Evolutionary conservation across 2,797 vertebrate species (phyloP), one percentile per base, ranked within the genome.

Genomic region (Lutjanus argentimaculatus): DNA sequence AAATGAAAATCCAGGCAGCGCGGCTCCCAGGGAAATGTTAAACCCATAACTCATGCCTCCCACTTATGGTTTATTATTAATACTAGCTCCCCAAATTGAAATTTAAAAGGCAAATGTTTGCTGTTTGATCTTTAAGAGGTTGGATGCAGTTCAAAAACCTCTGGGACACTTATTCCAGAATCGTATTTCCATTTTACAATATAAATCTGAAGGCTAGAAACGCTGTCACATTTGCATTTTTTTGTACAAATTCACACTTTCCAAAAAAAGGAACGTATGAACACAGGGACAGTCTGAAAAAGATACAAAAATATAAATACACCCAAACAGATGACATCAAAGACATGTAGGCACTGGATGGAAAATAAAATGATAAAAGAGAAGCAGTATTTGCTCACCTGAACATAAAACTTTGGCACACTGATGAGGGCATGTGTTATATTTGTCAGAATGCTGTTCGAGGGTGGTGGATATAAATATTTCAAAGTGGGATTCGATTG

Each of bases 371-470:
- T 12, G 8, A 79, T 17, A 25, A 8, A 21, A 72, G 69, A 79
- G 64, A 81, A 52, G 61, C 55, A 25, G 68, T 0, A 25, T 89
- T 80, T 59, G 94, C 95, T 95, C 93, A 99, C 98, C 93, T 99
- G 98, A 48, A 99, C 97, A 74, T 99, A 99, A 94, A 99, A 99
- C 91, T 97, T 99, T 81, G 98, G 98, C 68, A 99, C 97, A 0
- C 97, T 97, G 68, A 98, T 94, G 90, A 99, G 96, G 48, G 97
- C 95, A 68, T 99, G 97, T 36, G 96, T 95, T 89, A 99, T 99
- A 82, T 99, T 99, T 86, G 97, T 94, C 91, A 99, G 92, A 85
- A 98, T 95, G 84, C 95, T 88, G 90, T 93, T 97, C 66, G 97
- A 98, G 81, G 97, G 98, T 11, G 98, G 98, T 25, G 98, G 98